A percentile compares a stretch with the other conserved stretches of the same genome.
These are phyloP conservation scores for Drosophila arawakana DNA, from an alignment of 1,140 invertebrate genomes.

Conservation along the genomic window DNA sequence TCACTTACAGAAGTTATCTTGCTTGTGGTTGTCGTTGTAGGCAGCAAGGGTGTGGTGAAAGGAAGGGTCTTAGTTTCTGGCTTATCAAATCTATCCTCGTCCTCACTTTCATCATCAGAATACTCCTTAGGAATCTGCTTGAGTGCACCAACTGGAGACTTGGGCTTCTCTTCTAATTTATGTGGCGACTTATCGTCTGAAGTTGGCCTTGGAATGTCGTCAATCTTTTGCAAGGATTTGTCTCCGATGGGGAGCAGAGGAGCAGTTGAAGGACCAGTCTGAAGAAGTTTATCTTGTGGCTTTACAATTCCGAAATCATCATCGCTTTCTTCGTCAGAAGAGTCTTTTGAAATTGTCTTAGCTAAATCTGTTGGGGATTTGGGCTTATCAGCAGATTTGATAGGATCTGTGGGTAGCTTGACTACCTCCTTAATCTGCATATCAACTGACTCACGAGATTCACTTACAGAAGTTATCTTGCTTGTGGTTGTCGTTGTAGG, in stretches of 20 bases:
- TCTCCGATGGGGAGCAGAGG: not conserved
- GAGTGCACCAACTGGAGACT: not conserved
- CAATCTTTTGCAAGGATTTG: not conserved
- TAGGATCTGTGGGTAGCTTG: not conserved
- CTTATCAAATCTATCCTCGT: not conserved
- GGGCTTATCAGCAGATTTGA: not conserved
- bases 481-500: not conserved
- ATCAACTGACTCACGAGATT: not conserved
- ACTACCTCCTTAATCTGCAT: not conserved
- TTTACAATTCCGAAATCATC: not conserved
- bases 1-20: not conserved
- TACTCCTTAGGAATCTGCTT: conserved; percentile 12
- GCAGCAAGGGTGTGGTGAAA: not conserved
- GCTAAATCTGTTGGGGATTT: conserved; percentile 1
- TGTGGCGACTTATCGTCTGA: conserved; percentile 13
- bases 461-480: not conserved
- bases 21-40: conserved; percentile 1
- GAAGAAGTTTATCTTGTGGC: conserved; percentile 3
- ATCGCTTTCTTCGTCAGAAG: not conserved
- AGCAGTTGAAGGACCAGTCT: no score
- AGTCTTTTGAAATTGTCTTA: not conserved
- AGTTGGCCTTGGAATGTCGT: not conserved
- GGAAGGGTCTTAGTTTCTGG: conserved; percentile 18
- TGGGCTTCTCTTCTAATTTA: conserved; percentile 34
- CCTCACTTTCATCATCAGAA: conserved; percentile 35